Conservation (phyloP, 1,140 invertebrate genomes). For the Sycophila sp. region DNA sequence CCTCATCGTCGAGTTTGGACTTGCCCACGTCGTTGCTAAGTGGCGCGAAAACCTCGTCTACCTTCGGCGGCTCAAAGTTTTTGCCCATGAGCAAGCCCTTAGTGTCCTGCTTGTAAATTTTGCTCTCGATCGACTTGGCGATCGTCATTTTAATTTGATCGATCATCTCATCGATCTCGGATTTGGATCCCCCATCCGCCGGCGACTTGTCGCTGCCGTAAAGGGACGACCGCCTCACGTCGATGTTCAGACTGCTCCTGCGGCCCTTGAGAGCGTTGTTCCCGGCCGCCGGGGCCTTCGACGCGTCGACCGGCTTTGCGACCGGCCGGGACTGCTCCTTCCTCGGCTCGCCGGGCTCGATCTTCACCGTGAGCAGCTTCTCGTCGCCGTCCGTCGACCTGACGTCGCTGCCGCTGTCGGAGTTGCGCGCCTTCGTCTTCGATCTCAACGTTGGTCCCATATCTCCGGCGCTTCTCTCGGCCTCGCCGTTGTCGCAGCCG, state of each 20-base stretch:
- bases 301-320: constrained; percentile 42
- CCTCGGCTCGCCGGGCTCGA: constrained; percentile 42
- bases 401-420: constrained; percentile 38
- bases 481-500: neutral
- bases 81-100: constrained; percentile 52
- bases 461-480: constrained; percentile 49
- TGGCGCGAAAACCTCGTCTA: constrained; percentile 59
- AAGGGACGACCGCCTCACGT: constrained; percentile 44
- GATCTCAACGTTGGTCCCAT: constrained; percentile 59
- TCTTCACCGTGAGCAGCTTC: constrained; percentile 25
- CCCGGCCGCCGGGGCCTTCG: neutral
- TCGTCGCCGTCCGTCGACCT: constrained; percentile 41
- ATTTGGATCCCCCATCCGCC: constrained; percentile 47
- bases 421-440: constrained; percentile 60
- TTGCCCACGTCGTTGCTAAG: constrained; percentile 56
- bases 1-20: constrained; percentile 50
- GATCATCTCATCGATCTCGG: constrained; percentile 63
- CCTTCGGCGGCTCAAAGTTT: constrained; percentile 58
- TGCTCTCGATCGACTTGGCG: constrained; percentile 59
- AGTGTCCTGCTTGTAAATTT: constrained; percentile 54
- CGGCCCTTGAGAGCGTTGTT: constrained; percentile 47
- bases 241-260: constrained; percentile 60
- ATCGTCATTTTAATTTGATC: constrained; percentile 61
- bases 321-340: constrained; percentile 52
- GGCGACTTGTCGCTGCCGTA: constrained; percentile 8